Conservation (phyloP, 2,888 invertebrate genomes). For the Cinara cedri region DNA sequence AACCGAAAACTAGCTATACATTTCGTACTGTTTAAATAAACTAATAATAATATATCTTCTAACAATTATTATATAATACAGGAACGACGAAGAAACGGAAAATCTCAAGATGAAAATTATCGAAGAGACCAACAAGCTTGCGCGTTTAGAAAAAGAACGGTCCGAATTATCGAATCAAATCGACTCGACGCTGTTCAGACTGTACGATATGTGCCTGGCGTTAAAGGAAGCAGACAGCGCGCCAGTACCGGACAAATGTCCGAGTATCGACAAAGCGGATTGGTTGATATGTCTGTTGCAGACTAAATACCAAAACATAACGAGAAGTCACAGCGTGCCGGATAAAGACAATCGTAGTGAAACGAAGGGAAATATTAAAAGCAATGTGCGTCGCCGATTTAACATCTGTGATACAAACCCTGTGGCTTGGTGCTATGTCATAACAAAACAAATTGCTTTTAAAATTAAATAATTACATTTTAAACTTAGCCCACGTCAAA, state of each 20-base stretch:
- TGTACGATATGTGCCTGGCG: conserved; percentile 52
- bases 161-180: conserved; percentile 47
- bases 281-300: conserved; percentile 58
- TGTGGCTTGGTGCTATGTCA: too few species aligned
- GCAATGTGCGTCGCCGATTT: too few species aligned
- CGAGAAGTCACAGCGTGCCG: neutral
- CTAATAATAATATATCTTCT: too few species aligned
- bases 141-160: conserved; percentile 53
- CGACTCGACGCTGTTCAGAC: conserved; percentile 45
- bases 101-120: conserved; percentile 70
- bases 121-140: conserved; percentile 61
- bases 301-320: conserved; percentile 57
- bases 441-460: too few species aligned
- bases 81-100: conserved; percentile 76
- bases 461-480: too few species aligned
- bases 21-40: too few species aligned
- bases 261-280: conserved; percentile 58
- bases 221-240: conserved; percentile 57
- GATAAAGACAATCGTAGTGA: neutral
- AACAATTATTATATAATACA: conserved; percentile 63
- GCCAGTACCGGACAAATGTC: conserved; percentile 58
- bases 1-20: too few species aligned
- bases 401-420: too few species aligned
- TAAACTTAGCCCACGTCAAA: too few species aligned
- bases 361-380: neutral